These are phyloP conservation scores for Pimpla rufipes DNA, from an alignment of 2,888 invertebrate genomes.

Conservation along the genomic window DNA sequence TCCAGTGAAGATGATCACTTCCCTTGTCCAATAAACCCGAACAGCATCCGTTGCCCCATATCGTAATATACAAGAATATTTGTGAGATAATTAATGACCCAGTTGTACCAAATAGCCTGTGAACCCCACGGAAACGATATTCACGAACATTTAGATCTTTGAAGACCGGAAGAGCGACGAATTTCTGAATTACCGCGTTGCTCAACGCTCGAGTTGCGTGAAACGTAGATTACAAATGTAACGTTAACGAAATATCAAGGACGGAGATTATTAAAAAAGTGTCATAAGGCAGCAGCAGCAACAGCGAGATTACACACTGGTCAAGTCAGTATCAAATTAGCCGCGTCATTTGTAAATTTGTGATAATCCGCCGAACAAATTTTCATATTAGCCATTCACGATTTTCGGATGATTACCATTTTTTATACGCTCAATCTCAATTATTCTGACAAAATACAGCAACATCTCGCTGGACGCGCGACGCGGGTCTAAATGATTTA, in stretches of 20 bases:
- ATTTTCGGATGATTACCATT: not conserved
- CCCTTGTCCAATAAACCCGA: not conserved
- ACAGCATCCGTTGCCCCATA: not conserved
- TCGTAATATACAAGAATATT: not conserved
- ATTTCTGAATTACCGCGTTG: slow-evolving; percentile 6
- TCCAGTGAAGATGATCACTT: not conserved
- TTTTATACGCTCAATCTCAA: not conserved
- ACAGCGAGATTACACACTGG: not conserved
- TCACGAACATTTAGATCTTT: not conserved
- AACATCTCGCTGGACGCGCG: slow-evolving; percentile 37
- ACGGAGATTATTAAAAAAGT: not conserved
- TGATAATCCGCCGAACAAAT: not conserved
- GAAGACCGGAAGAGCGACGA: slow-evolving; percentile 6
- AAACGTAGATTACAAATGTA: not conserved
- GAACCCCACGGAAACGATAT: not conserved
- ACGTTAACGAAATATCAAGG: slow-evolving; percentile 10
- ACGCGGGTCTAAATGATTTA: slow-evolving; percentile 62
- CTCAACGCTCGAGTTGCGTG: not conserved
- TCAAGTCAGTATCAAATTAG: not conserved
- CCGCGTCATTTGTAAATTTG: not conserved
- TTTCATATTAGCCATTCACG: not conserved
- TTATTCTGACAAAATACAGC: slow-evolving; percentile 31
- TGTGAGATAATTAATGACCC: not conserved
- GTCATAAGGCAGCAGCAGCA: not conserved
- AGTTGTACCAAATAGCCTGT: not conserved